Percentiles rank a stretch among this genome's conserved stretches.
Evolutionary conservation across 2,888 invertebrate species (phyloP).

Genomic region (Caenorhabditis virilis): DNA sequence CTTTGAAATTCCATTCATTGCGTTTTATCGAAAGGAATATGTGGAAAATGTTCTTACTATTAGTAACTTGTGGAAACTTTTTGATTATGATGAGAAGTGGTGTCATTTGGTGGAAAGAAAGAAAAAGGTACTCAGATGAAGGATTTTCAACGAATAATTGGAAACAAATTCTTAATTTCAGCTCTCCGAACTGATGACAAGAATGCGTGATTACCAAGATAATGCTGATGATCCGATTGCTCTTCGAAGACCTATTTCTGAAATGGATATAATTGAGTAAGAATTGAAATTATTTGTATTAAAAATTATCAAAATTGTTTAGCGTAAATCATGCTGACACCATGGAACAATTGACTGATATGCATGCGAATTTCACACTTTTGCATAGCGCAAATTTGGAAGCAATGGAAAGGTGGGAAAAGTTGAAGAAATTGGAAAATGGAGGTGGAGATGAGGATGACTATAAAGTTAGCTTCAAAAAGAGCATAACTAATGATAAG

Average conservation of each 20-base stretch:
- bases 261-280: slow-evolving; percentile 48
- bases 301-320: slow-evolving; percentile 5
- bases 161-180: slow-evolving; percentile 70
- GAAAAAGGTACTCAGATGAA: slow-evolving; percentile 15
- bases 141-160: not conserved
- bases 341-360: slow-evolving; percentile 88
- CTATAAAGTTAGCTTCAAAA: slow-evolving; percentile 40
- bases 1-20: slow-evolving; percentile 86
- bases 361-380: slow-evolving; percentile 82
- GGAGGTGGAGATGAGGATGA: slow-evolving; percentile 15
- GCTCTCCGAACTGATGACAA: slow-evolving; percentile 81
- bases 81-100: slow-evolving; percentile 88
- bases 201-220: slow-evolving; percentile 88
- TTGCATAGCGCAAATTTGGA: slow-evolving; percentile 80
- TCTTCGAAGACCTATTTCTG: slow-evolving; percentile 31
- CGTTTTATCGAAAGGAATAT: slow-evolving; percentile 96
- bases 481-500: slow-evolving; percentile 47
- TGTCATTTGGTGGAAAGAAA: slow-evolving; percentile 47
- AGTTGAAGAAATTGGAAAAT: slow-evolving; percentile 1
- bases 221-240: slow-evolving; percentile 68
- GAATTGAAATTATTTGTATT: slow-evolving; percentile 6
- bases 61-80: slow-evolving; percentile 97
- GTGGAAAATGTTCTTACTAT: slow-evolving; percentile 81
- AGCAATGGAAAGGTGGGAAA: slow-evolving; percentile 68
- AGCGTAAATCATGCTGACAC: slow-evolving; percentile 80